These are phyloP conservation scores for Drosophila repletoides DNA, from an alignment of 1,140 invertebrate species.

Conservation along the genomic window DNA sequence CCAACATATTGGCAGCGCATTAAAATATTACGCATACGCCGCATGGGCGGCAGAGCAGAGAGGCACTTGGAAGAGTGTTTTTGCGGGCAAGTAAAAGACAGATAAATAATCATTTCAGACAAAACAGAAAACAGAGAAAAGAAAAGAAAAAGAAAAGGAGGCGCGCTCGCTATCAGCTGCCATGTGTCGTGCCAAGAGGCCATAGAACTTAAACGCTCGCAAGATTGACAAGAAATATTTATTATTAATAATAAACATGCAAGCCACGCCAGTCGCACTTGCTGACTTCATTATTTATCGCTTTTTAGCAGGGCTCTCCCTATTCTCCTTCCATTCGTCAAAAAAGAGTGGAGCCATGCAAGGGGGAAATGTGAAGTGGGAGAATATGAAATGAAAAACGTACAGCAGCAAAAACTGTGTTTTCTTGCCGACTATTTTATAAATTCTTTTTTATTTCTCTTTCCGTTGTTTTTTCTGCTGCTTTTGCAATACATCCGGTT, in stretches of 20 bases:
- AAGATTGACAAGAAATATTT: constrained; percentile 78
- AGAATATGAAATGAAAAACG: constrained; percentile 39
- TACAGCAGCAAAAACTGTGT: constrained; percentile 10
- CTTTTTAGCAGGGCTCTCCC: constrained; percentile 48
- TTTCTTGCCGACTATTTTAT: neutral
- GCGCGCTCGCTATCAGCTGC: neutral
- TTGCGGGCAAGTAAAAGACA: constrained; percentile 32
- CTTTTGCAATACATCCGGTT: constrained; percentile 55
- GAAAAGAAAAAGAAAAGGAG: constrained; percentile 3
- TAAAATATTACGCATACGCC: constrained; percentile 67
- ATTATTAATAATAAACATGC: constrained; percentile 81
- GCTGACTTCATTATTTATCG: constrained; percentile 79
- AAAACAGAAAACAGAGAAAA: constrained; percentile 42
- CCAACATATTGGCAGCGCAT: constrained; percentile 64
- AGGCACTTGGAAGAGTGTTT: neutral
- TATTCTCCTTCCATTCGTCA: too few species aligned
- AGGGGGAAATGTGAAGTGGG: constrained; percentile 24
- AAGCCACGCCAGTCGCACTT: constrained; percentile 69
- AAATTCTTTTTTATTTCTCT: constrained; percentile 1
- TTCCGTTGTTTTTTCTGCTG: constrained; percentile 32
- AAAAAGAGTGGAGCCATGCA: neutral
- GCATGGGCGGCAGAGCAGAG: neutral
- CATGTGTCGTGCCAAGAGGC: constrained; percentile 54
- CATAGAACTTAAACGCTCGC: constrained; percentile 65
- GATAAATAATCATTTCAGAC: constrained; percentile 67